phyloP scores from a whole-genome alignment of 2,888 invertebrate species.

The Hypena proboscidalis region DNA sequence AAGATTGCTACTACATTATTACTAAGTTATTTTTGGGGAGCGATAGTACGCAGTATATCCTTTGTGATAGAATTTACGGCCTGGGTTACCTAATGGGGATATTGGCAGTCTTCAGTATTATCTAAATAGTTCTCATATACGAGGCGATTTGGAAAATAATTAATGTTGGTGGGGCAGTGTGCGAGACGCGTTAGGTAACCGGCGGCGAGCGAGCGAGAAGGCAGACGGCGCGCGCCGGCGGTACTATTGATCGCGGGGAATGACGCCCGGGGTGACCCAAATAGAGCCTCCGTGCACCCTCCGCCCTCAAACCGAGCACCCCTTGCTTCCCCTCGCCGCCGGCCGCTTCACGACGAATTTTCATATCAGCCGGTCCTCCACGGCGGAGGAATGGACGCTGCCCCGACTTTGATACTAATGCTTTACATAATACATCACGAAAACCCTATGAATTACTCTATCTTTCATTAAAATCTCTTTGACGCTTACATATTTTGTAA shows the following conservation, averaged over 20 bases:
- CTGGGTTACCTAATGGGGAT: slow-evolving; percentile 17
- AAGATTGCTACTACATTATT: slow-evolving; percentile 21
- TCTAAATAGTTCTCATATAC: slow-evolving; percentile 60
- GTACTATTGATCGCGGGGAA: slow-evolving; percentile 80
- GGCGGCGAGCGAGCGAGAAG: slow-evolving; percentile 69
- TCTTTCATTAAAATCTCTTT: slow-evolving; percentile 58
- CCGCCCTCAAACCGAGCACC: slow-evolving; percentile 61
- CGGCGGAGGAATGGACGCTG: slow-evolving; percentile 71
- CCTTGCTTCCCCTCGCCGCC: slow-evolving; percentile 58
- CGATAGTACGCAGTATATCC: slow-evolving; percentile 6
- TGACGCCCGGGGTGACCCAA: slow-evolving; percentile 86
- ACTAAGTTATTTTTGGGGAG: slow-evolving; percentile 4
- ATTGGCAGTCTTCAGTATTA: slow-evolving; percentile 49
- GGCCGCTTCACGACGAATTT: slow-evolving; percentile 79
- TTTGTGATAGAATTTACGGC: slow-evolving; percentile 24
- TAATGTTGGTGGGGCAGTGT: slow-evolving; percentile 75
- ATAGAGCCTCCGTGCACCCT: slow-evolving; percentile 79
- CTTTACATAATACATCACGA: slow-evolving; percentile 69
- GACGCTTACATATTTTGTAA: slow-evolving; percentile 39
- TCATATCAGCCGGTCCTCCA: slow-evolving; percentile 80
- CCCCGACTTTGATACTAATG: slow-evolving; percentile 66
- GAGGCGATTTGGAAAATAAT: slow-evolving; percentile 73
- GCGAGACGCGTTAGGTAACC: slow-evolving; percentile 80
- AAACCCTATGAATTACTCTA: slow-evolving; percentile 58
- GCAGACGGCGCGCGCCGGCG: slow-evolving; percentile 78